Base-by-base conservation (phyloP, 2,888 invertebrate species). In the Limenitis arthemis region DNA sequence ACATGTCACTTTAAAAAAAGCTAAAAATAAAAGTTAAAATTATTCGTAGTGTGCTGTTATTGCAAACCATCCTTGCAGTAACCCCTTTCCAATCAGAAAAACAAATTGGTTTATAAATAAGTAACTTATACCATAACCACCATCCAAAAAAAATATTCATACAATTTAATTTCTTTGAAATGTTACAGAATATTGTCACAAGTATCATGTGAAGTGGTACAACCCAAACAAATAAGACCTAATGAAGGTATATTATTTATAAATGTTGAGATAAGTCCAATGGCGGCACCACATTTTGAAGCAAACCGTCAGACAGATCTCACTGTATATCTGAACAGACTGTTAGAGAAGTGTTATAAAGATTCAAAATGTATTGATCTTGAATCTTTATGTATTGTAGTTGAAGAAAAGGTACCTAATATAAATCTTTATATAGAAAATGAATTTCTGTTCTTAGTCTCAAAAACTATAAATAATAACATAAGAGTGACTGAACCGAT, bases 361-460 rank as follows among this genome's bases (percentile, higher is more conserved):
- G 97, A 97, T 70, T 97, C 97, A 0, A 91, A 93, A 64, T 96
- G 96, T 67, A 85, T 98, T 41, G 98, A 98, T 79, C 87, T 97
- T 51, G 98, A 98, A 80, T 94, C 97, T 0, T 84, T 98, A n/a
- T 98, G 98, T 76, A 94, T 98, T 66, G 92, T 94, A 60, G 92
- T 95, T 43, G 96, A 95, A 69, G 95, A 97, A 82, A 94, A 96
- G 88, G 95, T 95, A 65, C 5, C 9, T 40, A 20, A 20, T 20
- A 20, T 20, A 20, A 20, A 20, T 20, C 20, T 4, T 3, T 20
- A 20, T 20, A 20, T 20, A 20, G 2, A 20, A 20, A 20, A n/a
- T n/a, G n/a, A n/a, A n/a, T n/a, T n/a, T n/a, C n/a, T n/a, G n/a
- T n/a, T n/a, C n/a, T n/a, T n/a, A n/a, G n/a, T n/a, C n/a, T n/a